A percentile compares a stretch with the other conserved stretches of the same genome.
Evolutionary conservation across 2,797 vertebrate genomes (phyloP).

Genomic region (Microctenopoma steveboyesi): DNA sequence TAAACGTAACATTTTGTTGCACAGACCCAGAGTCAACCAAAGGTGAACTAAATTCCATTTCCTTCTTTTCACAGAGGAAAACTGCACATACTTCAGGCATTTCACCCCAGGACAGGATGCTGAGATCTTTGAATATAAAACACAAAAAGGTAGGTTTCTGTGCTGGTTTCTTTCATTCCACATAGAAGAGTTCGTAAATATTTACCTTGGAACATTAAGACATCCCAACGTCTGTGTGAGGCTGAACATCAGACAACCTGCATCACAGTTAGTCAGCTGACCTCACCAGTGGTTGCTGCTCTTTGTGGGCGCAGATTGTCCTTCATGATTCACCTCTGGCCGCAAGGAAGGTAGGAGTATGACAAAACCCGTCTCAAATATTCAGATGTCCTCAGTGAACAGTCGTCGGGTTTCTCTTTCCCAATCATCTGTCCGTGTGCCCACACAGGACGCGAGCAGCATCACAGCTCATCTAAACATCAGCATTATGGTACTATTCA

Average conservation of each 20-base stretch:
- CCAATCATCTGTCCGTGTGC: background rate
- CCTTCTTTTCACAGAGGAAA: slow-evolving; percentile 83
- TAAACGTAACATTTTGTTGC: background rate
- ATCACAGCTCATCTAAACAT: background rate
- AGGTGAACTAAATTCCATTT: slow-evolving; percentile 30
- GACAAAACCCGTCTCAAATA: slow-evolving; percentile 1
- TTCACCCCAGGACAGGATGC: slow-evolving; percentile 92
- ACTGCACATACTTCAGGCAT: slow-evolving; percentile 97
- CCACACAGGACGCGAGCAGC: background rate
- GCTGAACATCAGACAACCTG: slow-evolving; percentile 21
- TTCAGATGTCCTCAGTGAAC: background rate
- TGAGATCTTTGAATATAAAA: slow-evolving; percentile 95
- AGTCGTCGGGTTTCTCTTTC: background rate
- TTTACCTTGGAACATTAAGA: background rate
- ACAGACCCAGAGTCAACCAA: background rate
- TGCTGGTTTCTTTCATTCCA: background rate
- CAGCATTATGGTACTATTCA: background rate
- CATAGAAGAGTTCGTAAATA: slow-evolving; percentile 7
- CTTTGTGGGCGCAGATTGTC: slow-evolving; percentile 8
- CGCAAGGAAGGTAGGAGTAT: slow-evolving; percentile 5
- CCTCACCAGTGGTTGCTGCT: slow-evolving; percentile 15
- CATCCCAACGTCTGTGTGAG: slow-evolving; percentile 19
- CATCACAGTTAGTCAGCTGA: slow-evolving; percentile 8
- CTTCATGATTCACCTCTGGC: slow-evolving; percentile 34
- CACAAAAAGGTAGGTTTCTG: slow-evolving; percentile 90